These are phyloP conservation scores for Venustoraphidia nigricollis DNA, from an alignment of 2,888 invertebrate genomes.

Conservation along the genomic window DNA sequence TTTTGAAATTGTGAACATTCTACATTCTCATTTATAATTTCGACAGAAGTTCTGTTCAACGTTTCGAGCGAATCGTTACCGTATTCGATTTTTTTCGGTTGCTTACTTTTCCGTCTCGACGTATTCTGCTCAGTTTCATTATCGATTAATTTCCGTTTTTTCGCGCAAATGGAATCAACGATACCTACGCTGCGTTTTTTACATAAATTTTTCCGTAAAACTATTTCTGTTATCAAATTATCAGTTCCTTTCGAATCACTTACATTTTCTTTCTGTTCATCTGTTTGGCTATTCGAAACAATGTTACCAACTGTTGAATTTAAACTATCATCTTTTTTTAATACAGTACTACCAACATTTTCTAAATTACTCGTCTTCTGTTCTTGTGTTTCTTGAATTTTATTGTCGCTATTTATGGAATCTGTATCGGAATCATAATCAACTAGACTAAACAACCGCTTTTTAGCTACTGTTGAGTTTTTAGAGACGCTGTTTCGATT, in stretches of 20 bases:
- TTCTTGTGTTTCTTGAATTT: too few species aligned
- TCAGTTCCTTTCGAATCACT: too few species aligned
- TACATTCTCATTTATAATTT: slow-evolving; percentile 15
- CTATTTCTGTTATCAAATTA: slow-evolving; percentile 22
- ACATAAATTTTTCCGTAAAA: slow-evolving; percentile 22
- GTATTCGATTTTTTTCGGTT: slow-evolving; percentile 23
- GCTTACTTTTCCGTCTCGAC: slow-evolving; percentile 23
- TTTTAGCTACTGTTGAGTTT: background rate
- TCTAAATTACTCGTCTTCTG: too few species aligned
- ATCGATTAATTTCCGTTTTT: slow-evolving; percentile 3
- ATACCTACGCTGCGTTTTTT: slow-evolving; percentile 15
- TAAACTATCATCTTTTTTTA: too few species aligned
- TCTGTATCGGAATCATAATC: slow-evolving; percentile 7
- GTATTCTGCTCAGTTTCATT: background rate
- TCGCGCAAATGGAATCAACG: slow-evolving; percentile 1
- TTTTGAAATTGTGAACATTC: slow-evolving; percentile 26
- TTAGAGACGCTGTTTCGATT: too few species aligned
- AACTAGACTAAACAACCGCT: slow-evolving; percentile 1
- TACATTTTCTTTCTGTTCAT: too few species aligned
- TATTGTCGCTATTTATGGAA: background rate
- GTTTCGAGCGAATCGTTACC: background rate
- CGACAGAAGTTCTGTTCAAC: background rate
- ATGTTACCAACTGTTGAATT: too few species aligned
- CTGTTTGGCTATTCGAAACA: too few species aligned
- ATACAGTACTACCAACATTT: too few species aligned